A percentile compares a stretch with the other conserved stretches of the same genome.
These are phyloP conservation scores for Apostichopus leukothele DNA, from an alignment of 53 echinoderm and acorn worm genomes.

Conservation along the genomic window DNA sequence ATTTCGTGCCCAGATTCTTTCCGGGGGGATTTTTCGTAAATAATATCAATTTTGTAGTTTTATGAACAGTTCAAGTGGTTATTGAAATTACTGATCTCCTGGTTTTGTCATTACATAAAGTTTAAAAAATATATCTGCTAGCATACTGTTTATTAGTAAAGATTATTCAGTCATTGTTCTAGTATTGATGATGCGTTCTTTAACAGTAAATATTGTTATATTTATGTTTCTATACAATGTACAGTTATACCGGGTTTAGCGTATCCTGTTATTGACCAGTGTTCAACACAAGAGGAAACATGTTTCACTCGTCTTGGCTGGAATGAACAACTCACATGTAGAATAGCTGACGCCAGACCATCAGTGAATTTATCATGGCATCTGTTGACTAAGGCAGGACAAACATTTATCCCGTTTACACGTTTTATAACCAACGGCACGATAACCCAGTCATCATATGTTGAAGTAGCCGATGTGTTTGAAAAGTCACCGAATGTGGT, in stretches of 20 bases:
- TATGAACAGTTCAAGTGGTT: no score
- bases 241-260: neutral
- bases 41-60: no score
- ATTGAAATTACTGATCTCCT: no score
- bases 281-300: neutral
- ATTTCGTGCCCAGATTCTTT: no score
- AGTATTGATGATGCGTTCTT: no score
- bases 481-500: neutral
- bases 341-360: neutral
- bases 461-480: neutral
- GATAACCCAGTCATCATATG: neutral
- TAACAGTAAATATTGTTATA: neutral
- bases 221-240: neutral
- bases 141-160: no score
- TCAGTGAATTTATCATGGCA: neutral
- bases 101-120: no score
- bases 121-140: no score
- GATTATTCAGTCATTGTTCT: no score
- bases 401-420: neutral
- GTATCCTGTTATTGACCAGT: neutral
- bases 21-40: no score
- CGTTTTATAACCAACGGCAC: neutral
- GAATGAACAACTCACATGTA: neutral
- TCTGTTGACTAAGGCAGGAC: neutral
- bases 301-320: neutral